Conservation (phyloP, 2,888 invertebrate species). For the Epistrophella euchroma region DNA sequence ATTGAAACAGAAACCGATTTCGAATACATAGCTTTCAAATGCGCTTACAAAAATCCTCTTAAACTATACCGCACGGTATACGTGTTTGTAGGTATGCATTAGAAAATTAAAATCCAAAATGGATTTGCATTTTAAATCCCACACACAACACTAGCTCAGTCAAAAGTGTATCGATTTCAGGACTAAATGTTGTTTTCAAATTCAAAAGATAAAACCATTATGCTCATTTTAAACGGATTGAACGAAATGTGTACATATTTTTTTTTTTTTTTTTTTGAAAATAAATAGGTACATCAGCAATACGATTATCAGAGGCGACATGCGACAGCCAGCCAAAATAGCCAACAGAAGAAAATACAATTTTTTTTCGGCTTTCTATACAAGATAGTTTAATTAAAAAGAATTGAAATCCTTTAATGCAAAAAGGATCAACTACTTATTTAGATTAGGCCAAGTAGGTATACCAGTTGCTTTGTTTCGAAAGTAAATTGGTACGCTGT, state of each 20-base stretch:
- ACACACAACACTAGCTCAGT: slow-evolving; percentile 44
- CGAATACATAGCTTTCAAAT: slow-evolving; percentile 34
- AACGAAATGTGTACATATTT: slow-evolving; percentile 34
- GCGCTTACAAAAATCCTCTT: slow-evolving; percentile 74
- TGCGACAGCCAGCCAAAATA: neutral
- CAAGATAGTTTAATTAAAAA: slow-evolving; percentile 72
- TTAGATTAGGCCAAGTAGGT: slow-evolving; percentile 67
- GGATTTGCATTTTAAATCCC: slow-evolving; percentile 66
- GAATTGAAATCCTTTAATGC: slow-evolving; percentile 76
- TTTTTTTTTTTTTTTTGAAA: slow-evolving; percentile 38
- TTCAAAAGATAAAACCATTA: slow-evolving; percentile 70
- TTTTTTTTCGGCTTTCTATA: slow-evolving; percentile 38
- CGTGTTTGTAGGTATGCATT: neutral
- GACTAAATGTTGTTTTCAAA: slow-evolving; percentile 59
- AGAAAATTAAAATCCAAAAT: slow-evolving; percentile 43
- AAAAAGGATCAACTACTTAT: slow-evolving; percentile 74
- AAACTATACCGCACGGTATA: slow-evolving; percentile 10
- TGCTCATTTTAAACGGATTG: slow-evolving; percentile 73
- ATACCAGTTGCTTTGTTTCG: slow-evolving; percentile 48
- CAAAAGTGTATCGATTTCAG: slow-evolving; percentile 73
- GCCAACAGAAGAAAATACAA: slow-evolving; percentile 14
- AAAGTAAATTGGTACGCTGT: slow-evolving; percentile 60
- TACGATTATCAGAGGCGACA: slow-evolving; percentile 51
- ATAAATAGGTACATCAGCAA: slow-evolving; percentile 49
- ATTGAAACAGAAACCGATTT: slow-evolving; percentile 32